Evolutionary conservation across 2,797 vertebrate species (phyloP).

Genomic region (Crocidura indochinensis): DNA sequence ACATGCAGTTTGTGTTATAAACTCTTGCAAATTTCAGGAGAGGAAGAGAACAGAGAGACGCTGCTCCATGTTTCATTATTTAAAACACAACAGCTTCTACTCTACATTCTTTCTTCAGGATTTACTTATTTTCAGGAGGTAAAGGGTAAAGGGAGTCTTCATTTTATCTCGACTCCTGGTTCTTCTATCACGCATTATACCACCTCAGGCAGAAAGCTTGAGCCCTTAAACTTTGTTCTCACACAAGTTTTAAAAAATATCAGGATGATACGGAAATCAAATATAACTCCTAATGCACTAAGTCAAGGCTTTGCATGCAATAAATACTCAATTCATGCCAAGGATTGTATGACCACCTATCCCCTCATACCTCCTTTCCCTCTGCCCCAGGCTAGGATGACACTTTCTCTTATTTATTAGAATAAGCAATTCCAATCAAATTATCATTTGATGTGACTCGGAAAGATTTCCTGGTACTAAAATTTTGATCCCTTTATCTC

Average conservation of each 20-base stretch:
- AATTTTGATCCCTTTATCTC: background rate
- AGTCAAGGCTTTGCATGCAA: background rate
- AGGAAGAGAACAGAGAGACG: conserved; percentile 19
- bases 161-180: conserved; percentile 31
- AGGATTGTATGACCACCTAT: background rate
- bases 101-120: conserved; percentile 47
- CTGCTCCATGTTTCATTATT: conserved; percentile 61
- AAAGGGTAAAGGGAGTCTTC: background rate
- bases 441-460: background rate
- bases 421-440: background rate
- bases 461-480: background rate
- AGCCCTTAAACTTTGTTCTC: background rate
- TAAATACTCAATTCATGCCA: background rate
- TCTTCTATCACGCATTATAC: background rate
- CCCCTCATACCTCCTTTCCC: rapidly evolving
- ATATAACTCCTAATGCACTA: background rate
- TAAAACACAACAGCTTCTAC: conserved; percentile 44
- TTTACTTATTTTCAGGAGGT: conserved; percentile 57
- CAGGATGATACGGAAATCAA: conserved; percentile 34
- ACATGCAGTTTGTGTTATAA: conserved; percentile 54
- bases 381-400: background rate
- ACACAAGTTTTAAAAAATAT: background rate
- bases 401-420: background rate
- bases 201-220: conserved; percentile 30
- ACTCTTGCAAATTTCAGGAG: conserved; percentile 59